These are phyloP conservation scores for Dasyprocta punctata DNA, from an alignment of 2,113 vertebrate genomes.

Conservation along the genomic window DNA sequence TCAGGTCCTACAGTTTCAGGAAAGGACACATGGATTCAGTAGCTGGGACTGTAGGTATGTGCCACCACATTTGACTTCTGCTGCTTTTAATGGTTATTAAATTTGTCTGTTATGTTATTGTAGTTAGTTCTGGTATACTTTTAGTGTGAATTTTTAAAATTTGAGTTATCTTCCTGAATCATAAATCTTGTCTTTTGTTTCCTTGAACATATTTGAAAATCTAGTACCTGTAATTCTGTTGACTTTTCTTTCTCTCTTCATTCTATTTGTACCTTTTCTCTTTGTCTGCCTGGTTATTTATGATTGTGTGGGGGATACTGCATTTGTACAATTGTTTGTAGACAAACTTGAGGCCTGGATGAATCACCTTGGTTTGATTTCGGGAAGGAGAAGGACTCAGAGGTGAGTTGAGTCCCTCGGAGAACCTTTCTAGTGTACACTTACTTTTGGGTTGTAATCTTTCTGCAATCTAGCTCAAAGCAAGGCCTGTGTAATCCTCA, in stretches of 20 bases:
- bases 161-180: not conserved
- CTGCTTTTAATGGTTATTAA: slow-evolving; percentile 19
- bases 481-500: not conserved
- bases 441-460: not conserved
- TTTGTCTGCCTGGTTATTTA: not conserved
- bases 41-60: not conserved
- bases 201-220: not conserved
- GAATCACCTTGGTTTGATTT: not conserved
- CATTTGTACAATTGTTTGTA: not conserved
- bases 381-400: not conserved
- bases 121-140: not conserved
- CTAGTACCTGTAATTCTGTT: not conserved
- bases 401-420: not conserved
- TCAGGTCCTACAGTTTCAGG: not conserved
- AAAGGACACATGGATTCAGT: not conserved
- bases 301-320: not conserved
- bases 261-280: slow-evolving; percentile 12
- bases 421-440: not conserved
- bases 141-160: not conserved
- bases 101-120: not conserved
- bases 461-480: not conserved
- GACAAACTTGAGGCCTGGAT: not conserved
- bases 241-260: not conserved
- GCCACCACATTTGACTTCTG: not conserved
- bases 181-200: not conserved